These are phyloP conservation scores for Drosophila kikkawai DNA, from an alignment of 1,140 invertebrate species.

Conservation along the genomic window DNA sequence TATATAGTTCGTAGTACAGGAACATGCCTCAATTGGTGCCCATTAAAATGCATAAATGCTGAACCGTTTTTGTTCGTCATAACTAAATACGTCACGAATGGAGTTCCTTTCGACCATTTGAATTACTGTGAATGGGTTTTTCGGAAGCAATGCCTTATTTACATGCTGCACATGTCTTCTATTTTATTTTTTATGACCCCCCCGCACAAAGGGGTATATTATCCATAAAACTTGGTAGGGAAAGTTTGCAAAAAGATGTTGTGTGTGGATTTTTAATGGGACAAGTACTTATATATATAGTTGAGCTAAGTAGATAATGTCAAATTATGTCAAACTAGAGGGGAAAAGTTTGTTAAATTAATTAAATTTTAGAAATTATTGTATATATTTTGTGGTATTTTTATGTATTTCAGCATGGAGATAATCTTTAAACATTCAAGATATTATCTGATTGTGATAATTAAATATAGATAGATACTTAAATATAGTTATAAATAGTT, in stretches of 20 bases:
- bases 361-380: too few relatives aligned
- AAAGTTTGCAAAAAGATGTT: constrained; percentile 19
- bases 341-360: not conserved
- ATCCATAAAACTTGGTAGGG: constrained; percentile 16
- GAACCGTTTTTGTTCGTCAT: constrained; percentile 58
- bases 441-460: not conserved
- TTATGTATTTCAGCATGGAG: too few relatives aligned
- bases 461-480: too few relatives aligned
- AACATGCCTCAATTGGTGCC: constrained; percentile 73
- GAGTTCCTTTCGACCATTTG: constrained; percentile 50
- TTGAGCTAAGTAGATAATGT: not conserved
- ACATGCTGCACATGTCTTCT: constrained; percentile 54
- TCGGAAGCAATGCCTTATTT: constrained; percentile 49
- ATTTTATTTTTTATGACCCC: constrained; percentile 22
- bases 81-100: constrained; percentile 52
- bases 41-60: constrained; percentile 79
- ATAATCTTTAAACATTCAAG: not conserved
- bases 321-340: not conserved
- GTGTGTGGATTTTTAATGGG: constrained; percentile 16
- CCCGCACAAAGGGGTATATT: constrained; percentile 12
- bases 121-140: constrained; percentile 56
- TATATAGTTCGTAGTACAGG: constrained; percentile 19
- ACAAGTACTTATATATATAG: not conserved
- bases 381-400: too few relatives aligned
- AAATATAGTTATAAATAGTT: too few relatives aligned